Evolutionary conservation across 2,797 vertebrate species (phyloP), one percentile per base, ranked within the genome.

Genomic region (Antrozous pallidus): DNA sequence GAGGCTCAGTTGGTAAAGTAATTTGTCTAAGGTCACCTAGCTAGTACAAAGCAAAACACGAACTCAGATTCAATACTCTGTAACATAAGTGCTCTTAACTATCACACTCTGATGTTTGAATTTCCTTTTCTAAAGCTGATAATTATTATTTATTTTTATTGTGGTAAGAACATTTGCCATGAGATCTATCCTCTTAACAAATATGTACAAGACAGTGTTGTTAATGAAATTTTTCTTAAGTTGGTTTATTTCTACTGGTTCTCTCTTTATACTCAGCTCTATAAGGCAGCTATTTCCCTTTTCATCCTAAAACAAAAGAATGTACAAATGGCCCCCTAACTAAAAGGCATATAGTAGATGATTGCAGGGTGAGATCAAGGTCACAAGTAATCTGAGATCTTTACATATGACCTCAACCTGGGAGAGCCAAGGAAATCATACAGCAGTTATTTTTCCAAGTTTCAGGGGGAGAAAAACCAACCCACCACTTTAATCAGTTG

Each of bases 351-450:
- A 49, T 13, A 91, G 70, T 80, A 80, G 90, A 87, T 96, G 67
- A 86, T 81, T 96, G 51, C 82, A 77, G 93, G 92, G 92, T 96
- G 80, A 96, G 90, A 93, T 93, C 94, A 95, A 95, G 94, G 93
- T 96, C 95, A 93, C 2, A 45, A 90, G 94, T 92, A 93, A 96
- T 49, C 80, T 67, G 85, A 96, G 88, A 95, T 67, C 85, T 89
- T 86, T 82, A 81, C 47, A 61, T 75, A 94, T 95, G 88, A 96
- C 69, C 83, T 96, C 90, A 96, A 95, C 92, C 83, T 92, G 73
- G 47, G 38, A 93, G 56, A 90, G 75, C 56, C 75, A 95, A 84
- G 67, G 63, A 95, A 93, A 93, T 95, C 86, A 93, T 49, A 70
- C 31, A 89, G 79, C 61, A 87, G 89, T 94, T 95, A 89, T 75